Base-by-base conservation (phyloP, 2,113 vertebrate genomes). In the Esox niger region DNA sequence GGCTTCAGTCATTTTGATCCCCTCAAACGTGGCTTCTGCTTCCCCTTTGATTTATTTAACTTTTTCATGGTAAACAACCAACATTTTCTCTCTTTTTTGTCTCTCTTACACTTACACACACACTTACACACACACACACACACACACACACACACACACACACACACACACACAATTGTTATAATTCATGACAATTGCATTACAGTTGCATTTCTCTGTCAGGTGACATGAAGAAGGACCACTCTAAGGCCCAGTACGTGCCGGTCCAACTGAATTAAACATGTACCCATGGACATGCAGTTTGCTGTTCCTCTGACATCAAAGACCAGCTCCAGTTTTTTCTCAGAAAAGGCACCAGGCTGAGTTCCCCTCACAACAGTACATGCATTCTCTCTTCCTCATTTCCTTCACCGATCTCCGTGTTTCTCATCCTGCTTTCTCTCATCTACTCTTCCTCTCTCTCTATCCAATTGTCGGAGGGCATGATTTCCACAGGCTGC, bases 231-330 rank as follows among this genome's bases (percentile, higher is more conserved):
- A 63, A 23, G 1, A 43, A 21, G 23, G 54, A 25, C n/a, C n/a
- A n/a, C 27, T 15, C 49, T n/a, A 33, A 33, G 56, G 77, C 56
- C 62, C 49, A 1, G 47, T 70, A 58, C 67, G 52, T 67, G 64
- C 68, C 31, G 60, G 66, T 58, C 56, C 56, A 29, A 26, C 32
- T 60, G 35, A 69, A 46, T 69, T 27, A 86, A 71, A 67, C 66
- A 80, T 74, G 55, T n/a, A n/a, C 49, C 31, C 13, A 21, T 32
- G 43, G 72, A 82, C 77, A 73, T 26, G 43, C 62, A 72, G 70
- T 52, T 76, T 68, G 73, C 67, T 74, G 68, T 82, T 75, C 67
- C 68, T 68, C 67, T 76, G 65, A 81, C 78, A 82, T 84, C 82
- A 83, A 84, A 86, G 75, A 73, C 69, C 66, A 62, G 73, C n/a